These are phyloP conservation scores for Calephelis virginiensis DNA, from an alignment of 1,140 invertebrate species.

Conservation along the genomic window DNA sequence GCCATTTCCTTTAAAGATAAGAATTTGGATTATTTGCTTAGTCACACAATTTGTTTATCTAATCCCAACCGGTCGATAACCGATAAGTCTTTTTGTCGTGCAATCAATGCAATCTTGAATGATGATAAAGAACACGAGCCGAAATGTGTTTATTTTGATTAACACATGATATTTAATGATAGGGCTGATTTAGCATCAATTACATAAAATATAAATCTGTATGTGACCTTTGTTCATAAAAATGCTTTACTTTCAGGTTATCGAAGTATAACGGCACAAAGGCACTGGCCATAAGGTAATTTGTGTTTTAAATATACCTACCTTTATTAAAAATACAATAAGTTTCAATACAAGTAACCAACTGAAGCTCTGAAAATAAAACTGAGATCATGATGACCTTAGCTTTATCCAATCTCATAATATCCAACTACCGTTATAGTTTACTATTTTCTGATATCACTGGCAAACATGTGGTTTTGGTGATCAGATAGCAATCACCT, in stretches of 20 bases:
- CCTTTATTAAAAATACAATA: no score
- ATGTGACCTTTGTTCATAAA: not conserved
- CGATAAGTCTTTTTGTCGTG: conserved; percentile 10
- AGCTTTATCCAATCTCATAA: no score
- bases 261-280: not conserved
- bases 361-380: no score
- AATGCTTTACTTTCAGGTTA: conserved; percentile 6
- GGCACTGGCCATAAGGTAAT: not conserved
- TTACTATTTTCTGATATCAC: no score
- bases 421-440: no score
- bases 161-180: conserved; percentile 25
- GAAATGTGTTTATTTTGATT: conserved; percentile 22
- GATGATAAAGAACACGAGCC: conserved; percentile 23
- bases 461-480: no score
- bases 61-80: not conserved
- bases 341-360: no score
- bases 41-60: not conserved
- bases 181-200: conserved; percentile 2
- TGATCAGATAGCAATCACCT: no score
- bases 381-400: no score
- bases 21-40: not conserved
- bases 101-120: not conserved
- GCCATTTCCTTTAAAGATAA: conserved; percentile 1
- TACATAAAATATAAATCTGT: not conserved
- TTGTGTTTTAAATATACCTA: no score